These are phyloP conservation scores for Porites lutea DNA, from an alignment of 64 coral and sea anemone species.

Conservation along the genomic window DNA sequence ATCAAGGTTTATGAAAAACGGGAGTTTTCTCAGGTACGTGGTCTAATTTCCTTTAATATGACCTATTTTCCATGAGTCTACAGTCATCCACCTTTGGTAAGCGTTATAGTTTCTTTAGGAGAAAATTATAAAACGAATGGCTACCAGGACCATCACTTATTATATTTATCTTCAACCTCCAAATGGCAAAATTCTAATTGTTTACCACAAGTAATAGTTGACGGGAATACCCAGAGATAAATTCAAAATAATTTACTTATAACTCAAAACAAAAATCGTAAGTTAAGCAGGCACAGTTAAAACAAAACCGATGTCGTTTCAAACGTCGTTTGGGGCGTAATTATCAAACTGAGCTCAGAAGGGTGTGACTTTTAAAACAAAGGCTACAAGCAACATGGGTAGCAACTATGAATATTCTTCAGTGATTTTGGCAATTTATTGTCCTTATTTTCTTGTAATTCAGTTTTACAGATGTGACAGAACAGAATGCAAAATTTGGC, in stretches of 20 bases:
- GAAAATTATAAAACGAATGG: neutral
- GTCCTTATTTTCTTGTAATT: neutral
- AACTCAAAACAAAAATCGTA: too few relatives aligned
- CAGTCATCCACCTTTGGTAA: neutral
- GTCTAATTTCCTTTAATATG: neutral
- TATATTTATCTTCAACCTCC: constrained; percentile 6
- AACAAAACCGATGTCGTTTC: too few relatives aligned
- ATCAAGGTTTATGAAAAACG: neutral
- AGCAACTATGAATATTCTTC: neutral
- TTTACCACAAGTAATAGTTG: neutral
- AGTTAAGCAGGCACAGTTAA: too few relatives aligned
- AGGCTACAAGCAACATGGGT: neutral
- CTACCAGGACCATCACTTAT: neutral
- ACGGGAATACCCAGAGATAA: neutral
- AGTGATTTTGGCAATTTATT: neutral
- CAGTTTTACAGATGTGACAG: constrained; percentile 47
- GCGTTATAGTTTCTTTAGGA: neutral
- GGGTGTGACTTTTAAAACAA: neutral
- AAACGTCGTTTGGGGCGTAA: too few relatives aligned
- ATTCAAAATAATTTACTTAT: too few relatives aligned
- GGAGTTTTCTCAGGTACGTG: constrained; percentile 14
- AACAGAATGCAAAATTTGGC: constrained; percentile 32
- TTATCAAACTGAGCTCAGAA: neutral
- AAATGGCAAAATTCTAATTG: neutral
- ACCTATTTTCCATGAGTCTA: neutral